phyloP scores from a whole-genome alignment of 2,113 vertebrate genomes.

The Podiceps cristatus region DNA sequence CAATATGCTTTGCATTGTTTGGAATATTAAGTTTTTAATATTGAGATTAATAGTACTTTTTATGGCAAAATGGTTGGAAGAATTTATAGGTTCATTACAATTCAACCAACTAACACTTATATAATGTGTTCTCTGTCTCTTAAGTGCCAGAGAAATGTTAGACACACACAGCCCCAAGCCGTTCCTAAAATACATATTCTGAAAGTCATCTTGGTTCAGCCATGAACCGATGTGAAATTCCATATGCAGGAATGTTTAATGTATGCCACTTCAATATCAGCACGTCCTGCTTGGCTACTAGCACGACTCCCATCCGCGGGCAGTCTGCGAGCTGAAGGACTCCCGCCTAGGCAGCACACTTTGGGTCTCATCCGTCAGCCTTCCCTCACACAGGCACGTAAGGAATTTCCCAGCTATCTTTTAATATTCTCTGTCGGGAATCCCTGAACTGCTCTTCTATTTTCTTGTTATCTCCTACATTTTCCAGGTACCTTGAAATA shows the following conservation, averaged over 20 bases:
- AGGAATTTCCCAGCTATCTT: background rate
- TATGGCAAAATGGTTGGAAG: background rate
- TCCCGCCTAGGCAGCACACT: background rate
- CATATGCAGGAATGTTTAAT: background rate
- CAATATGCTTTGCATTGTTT: background rate
- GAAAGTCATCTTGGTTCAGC: background rate
- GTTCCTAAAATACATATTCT: background rate
- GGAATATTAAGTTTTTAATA: background rate
- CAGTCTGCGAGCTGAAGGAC: accelerated
- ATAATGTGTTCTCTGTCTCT: background rate
- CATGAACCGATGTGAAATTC: background rate
- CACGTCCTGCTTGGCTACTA: background rate
- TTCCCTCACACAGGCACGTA: background rate
- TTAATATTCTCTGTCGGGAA: background rate
- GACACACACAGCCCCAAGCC: background rate
- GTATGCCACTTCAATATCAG: background rate
- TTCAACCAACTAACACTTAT: background rate
- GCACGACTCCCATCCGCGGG: background rate
- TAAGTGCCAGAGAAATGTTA: background rate
- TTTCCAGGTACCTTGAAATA: background rate
- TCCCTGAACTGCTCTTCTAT: background rate
- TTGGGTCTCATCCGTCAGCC: background rate
- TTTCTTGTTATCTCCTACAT: background rate
- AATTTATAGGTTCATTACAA: background rate
- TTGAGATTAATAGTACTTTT: background rate